Evolutionary conservation across 2,888 invertebrate genomes (phyloP), one percentile per base, ranked within the genome.

Genomic region (Drosophila putrida): DNA sequence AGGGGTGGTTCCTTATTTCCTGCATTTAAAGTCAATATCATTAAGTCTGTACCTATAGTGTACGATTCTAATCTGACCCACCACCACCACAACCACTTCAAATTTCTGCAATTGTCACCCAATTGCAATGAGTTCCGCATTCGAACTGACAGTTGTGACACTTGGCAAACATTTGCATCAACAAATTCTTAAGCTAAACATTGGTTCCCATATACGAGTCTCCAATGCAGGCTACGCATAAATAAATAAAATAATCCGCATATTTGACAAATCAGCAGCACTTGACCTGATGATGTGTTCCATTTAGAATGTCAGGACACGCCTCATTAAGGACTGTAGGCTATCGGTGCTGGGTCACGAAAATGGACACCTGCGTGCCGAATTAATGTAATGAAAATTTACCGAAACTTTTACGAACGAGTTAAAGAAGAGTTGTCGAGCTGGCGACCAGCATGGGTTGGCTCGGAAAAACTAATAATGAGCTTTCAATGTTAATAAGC

Each of bases 401-500:
- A 60, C 66, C 61, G 78, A 78, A 83, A 88, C 67, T 88, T 88
- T 79, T 87, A 74, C 82, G 76, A 87, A 87, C 71, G 85, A 88
- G 86, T 83, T 88, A 75, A 82, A 70, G 63, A 58, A 61, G 54
- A 67, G 62, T 55, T 73, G 57, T 27, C 55, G 39, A 39, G 15
- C 49, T 31, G 63, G 60, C 54, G 43, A 50, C 41, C 44, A 55
- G 39, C 31, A 31, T 39, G 49, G 38, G 47, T 62, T 47, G 63
- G 33, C 31, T 43, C 43, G 35, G 51, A 77, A 82, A 86, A 80
- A 84, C 78, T 72, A 79, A 88, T 90, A 90, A 90, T 87, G 90
- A 86, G 83, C 90, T 90, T 90, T 80, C 89, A 90, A 90, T 90
- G 90, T 86, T 90, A 90, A 90, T 90, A 87, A 87, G 86, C 76